These are phyloP conservation scores for Nezara viridula DNA, from an alignment of 2,888 invertebrate species.

Conservation along the genomic window DNA sequence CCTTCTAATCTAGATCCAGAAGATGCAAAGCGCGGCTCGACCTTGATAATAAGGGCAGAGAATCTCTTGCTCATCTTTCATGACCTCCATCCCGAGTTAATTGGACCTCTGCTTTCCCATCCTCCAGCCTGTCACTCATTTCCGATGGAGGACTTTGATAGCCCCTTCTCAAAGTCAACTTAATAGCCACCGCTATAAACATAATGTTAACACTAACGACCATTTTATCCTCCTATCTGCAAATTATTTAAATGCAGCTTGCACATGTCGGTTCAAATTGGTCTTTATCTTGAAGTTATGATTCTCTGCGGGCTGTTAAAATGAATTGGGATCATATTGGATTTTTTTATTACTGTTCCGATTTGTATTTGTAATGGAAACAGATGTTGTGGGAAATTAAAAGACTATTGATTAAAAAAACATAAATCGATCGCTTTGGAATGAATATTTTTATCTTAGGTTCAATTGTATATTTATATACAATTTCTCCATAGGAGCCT, in stretches of 20 bases:
- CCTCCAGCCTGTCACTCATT: background rate
- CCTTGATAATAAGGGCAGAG: background rate
- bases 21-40: background rate
- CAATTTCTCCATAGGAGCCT: too few species aligned
- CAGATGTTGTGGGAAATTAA: too few species aligned
- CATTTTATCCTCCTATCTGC: background rate
- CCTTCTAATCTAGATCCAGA: background rate
- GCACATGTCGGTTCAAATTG: background rate
- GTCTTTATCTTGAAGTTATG: background rate
- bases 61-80: background rate
- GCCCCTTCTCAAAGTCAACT: background rate
- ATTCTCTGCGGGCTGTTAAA: background rate
- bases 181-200: background rate
- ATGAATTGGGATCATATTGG: background rate
- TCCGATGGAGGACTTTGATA: background rate
- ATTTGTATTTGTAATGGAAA: background rate
- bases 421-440: too few species aligned
- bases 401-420: too few species aligned
- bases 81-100: background rate
- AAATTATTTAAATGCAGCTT: background rate
- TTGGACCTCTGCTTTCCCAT: background rate
- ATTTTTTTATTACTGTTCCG: background rate
- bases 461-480: too few species aligned
- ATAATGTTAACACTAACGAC: background rate
- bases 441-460: too few species aligned